Base-by-base conservation (phyloP, 37 sponge, comb jelly and placozoan genomes). In the Ianthella basta region DNA sequence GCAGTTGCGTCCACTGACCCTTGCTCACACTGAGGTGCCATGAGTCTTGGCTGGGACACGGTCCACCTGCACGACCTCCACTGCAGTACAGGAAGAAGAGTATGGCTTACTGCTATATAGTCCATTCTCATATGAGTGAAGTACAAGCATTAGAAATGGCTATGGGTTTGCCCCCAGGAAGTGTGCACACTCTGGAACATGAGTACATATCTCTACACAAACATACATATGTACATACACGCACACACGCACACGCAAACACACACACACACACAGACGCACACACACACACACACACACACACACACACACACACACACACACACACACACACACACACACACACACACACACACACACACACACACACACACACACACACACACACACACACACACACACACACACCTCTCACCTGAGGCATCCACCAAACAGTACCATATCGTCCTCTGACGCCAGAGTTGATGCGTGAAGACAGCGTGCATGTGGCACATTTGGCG, bases 341-440 rank as follows among this genome's bases (percentile, higher is more conserved):
- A 64, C 66, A 64, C 66, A 64, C 66, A 64, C 66, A 64, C 66
- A 64, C 66, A 64, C 66, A 64, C 66, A 64, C 66, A 64, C 66
- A 64, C 66, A 64, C 66, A 64, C 66, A 64, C 66, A 64, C 66
- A 64, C 66, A 64, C 66, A 64, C 66, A 64, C 66, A 64, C 66
- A 64, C 66, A 64, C 66, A 64, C 66, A 64, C 66, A 64, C 66
- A 64, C 66, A 64, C 66, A 64, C 66, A 20, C 66, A 64, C 66
- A 64, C 66, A 13, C 70, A 35, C 6, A 12, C 4, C 2, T 30
- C 77, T 39, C 24, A 87, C 87, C 88, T 90, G 68, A 86, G 82
- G 55, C 90, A 90, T 33, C 90, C 90, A 40, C 90, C 90, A 61
- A 56, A 65, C 19, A 90, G 81, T 19, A 86, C 86, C 53, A 90